Evolutionary conservation across 2,888 invertebrate species (phyloP).

Genomic region (Heliconius hortense): DNA sequence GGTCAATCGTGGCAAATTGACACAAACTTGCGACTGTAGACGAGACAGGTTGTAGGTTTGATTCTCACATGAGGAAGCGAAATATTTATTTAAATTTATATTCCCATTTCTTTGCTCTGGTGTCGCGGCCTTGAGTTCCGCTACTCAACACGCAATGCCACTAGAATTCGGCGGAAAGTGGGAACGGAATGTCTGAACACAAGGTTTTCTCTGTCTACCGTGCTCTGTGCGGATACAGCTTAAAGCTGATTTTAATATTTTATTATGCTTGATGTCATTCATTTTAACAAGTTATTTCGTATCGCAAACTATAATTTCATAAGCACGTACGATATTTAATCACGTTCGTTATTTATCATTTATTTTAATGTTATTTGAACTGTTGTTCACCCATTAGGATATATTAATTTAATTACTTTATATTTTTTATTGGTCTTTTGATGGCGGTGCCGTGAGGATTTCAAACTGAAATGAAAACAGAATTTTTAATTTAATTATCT

Average conservation of each 20-base stretch:
- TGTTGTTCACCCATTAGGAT: slow-evolving; percentile 3
- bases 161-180: no score
- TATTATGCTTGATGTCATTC: slow-evolving; percentile 12
- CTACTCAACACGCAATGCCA: no score
- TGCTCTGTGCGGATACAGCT: no score
- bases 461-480: slow-evolving; percentile 57
- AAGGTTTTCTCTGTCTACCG: no score
- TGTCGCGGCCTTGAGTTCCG: no score
- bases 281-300: slow-evolving; percentile 28
- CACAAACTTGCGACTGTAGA: no score
- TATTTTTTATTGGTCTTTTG: slow-evolving; percentile 31
- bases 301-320: slow-evolving; percentile 18
- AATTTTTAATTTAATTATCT: slow-evolving; percentile 28
- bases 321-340: slow-evolving; percentile 34
- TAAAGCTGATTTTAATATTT: neutral
- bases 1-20: no score
- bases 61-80: no score
- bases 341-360: slow-evolving; percentile 35
- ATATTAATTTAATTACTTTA: slow-evolving; percentile 4
- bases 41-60: no score
- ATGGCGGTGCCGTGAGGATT: slow-evolving; percentile 53
- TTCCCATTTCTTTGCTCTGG: no score
- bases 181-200: no score
- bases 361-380: slow-evolving; percentile 30
- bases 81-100: no score